Evolutionary conservation across 2,797 vertebrate genomes (phyloP).

Genomic region (Sorex maritimensis): DNA sequence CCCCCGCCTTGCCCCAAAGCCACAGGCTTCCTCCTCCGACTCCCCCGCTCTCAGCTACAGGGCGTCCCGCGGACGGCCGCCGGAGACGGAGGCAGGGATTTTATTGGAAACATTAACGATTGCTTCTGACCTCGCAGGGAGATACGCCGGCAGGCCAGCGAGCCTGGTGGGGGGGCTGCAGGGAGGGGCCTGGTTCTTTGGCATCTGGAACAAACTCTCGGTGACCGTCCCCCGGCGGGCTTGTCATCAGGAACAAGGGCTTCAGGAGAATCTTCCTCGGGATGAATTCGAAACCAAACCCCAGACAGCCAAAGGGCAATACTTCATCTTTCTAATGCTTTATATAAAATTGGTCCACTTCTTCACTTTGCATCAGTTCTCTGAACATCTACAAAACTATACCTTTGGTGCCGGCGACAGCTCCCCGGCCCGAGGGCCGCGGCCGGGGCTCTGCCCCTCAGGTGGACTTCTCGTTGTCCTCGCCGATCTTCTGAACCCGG

Average conservation of each 20-base stretch:
- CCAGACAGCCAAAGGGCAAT: constrained; percentile 82
- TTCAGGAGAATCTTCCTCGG: constrained; percentile 61
- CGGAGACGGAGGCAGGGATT: neutral
- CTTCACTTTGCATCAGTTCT: constrained; percentile 87
- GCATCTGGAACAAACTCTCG: constrained; percentile 86
- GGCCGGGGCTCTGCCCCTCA: constrained; percentile 84
- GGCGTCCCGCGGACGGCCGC: constrained; percentile 61
- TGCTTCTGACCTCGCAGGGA: constrained; percentile 79
- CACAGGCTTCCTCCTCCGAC: neutral
- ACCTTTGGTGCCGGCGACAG: constrained; percentile 90
- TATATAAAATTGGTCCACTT: constrained; percentile 90
- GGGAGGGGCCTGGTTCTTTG: constrained; percentile 84
- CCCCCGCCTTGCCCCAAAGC: too few relatives aligned
- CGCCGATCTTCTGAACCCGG: constrained; percentile 95
- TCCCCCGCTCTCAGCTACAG: constrained; percentile 73
- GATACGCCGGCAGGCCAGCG: constrained; percentile 68
- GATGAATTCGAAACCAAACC: constrained; percentile 60
- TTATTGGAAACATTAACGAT: constrained; percentile 83
- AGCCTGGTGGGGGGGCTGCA: constrained; percentile 51
- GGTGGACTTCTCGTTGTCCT: constrained; percentile 92
- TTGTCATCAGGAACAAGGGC: constrained; percentile 76
- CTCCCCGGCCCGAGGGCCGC: constrained; percentile 81
- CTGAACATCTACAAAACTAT: constrained; percentile 71
- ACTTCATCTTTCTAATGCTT: constrained; percentile 84
- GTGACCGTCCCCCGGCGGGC: constrained; percentile 81